Base-by-base conservation (phyloP, 2,888 invertebrate species). In the Phragmatobia fuliginosa region DNA sequence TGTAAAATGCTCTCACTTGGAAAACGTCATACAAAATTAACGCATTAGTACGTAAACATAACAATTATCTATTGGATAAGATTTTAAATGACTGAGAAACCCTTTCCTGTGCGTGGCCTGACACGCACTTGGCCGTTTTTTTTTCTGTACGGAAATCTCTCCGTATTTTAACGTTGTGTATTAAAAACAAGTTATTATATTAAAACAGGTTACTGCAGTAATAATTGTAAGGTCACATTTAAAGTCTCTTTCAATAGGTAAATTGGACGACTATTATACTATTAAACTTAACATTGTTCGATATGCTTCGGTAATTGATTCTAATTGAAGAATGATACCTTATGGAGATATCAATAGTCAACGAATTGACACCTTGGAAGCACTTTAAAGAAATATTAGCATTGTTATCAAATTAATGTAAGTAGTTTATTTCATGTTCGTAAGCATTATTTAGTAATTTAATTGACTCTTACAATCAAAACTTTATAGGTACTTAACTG, bases 311-410 rank as follows among this genome's bases (percentile, higher is more conserved):
- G 61, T 74, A 77, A 76, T 81, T 77, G 80, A 76, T 80, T 73
- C 79, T 82, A 84, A 86, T 84, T 85, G 79, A 77, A 68, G 64
- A 58, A 68, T 75, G 64, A 66, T 62, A 28, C 63, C 33, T 64
- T 64, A 71, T 73, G 45, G 64, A 74, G 62, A 49, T 75, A 73
- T 80, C 68, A 74, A 61, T 70, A 63, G 38, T 66, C 63, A n/a
- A 63, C 72, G 61, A 31, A 73, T 72, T 78, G 70, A 63, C 73
- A 69, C 38, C 59, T 52, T 45, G 62, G 58, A 71, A 68, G 73
- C 67, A 41, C 49, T 41, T 31, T 8, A 21, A 49, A 52, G 21
- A 45, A 16, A 56, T 56, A 16, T 28, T 28, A 56, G 14, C 28
- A 28, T 56, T 56, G 16, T 56, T 56, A 28, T 28, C 56, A 56